A percentile compares a stretch with the other conserved stretches of the same genome.
Conservation (phyloP, 35 echinoderm and acorn worm genomes). For the Ophioderma brevispina region DNA sequence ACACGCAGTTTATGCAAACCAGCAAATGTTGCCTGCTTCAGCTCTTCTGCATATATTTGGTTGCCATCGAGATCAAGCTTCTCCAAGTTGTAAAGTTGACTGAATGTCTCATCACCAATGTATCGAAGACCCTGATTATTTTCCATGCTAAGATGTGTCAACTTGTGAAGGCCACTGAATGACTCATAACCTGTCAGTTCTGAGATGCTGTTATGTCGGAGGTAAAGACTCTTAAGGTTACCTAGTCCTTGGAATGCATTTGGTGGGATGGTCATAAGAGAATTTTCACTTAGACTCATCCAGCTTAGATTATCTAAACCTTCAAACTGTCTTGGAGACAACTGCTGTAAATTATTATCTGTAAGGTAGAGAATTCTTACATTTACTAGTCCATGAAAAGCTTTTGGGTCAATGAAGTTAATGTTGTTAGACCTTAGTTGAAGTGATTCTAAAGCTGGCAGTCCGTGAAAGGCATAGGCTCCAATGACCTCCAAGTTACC, state of each 20-base stretch:
- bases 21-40: slow-evolving; percentile 22
- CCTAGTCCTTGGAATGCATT: slow-evolving; percentile 44
- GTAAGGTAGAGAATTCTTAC: slow-evolving; percentile 49
- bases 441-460: slow-evolving; percentile 20
- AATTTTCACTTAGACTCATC: slow-evolving; percentile 40
- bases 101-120: slow-evolving; percentile 17
- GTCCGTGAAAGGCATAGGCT: slow-evolving; percentile 13
- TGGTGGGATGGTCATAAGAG: slow-evolving; percentile 14
- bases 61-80: slow-evolving; percentile 37
- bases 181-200: not conserved
- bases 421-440: slow-evolving; percentile 49
- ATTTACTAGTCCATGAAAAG: slow-evolving; percentile 22
- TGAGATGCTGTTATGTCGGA: slow-evolving; percentile 32
- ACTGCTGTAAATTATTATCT: slow-evolving; percentile 42
- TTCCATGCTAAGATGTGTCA: slow-evolving; percentile 44
- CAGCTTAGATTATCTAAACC: slow-evolving; percentile 17
- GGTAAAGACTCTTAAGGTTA: slow-evolving; percentile 21
- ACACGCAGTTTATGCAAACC: not conserved
- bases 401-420: not conserved
- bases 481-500: slow-evolving; percentile 40
- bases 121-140: slow-evolving; percentile 19
- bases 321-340: slow-evolving; percentile 26
- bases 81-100: slow-evolving; percentile 12
- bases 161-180: slow-evolving; percentile 23
- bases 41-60: not conserved